A percentile compares a stretch with the other conserved stretches of the same genome.
These are phyloP conservation scores for Tamias sibiricus DNA, from an alignment of 2,113 vertebrate genomes.

Conservation along the genomic window DNA sequence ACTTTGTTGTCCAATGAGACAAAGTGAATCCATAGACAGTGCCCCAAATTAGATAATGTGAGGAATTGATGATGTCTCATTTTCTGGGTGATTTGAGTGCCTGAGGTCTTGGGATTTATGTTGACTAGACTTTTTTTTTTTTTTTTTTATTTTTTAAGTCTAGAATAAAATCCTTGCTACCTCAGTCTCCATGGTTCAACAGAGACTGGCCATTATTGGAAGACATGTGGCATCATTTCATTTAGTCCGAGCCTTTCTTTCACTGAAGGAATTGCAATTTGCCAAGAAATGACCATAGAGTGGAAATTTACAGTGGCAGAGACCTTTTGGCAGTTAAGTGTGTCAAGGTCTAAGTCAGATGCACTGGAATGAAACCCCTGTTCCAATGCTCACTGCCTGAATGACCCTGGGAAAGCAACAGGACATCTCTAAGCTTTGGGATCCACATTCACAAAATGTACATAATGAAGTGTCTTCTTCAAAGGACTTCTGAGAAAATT, in stretches of 20 bases:
- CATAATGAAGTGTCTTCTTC: background rate
- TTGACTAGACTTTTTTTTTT: slow-evolving; percentile 58
- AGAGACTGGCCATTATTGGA: slow-evolving; percentile 25
- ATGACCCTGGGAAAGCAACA: background rate
- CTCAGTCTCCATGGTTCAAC: background rate
- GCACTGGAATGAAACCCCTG: background rate
- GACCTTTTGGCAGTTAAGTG: slow-evolving; percentile 38
- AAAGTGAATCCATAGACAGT: background rate
- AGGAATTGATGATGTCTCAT: background rate
- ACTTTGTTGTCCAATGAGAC: slow-evolving; percentile 25
- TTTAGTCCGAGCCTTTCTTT: slow-evolving; percentile 45
- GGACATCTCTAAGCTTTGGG: background rate
- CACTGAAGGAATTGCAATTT: background rate
- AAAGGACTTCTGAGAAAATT: background rate
- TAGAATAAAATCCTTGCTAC: slow-evolving; percentile 57
- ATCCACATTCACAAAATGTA: background rate
- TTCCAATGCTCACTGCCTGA: background rate
- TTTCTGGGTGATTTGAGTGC: slow-evolving; percentile 61
- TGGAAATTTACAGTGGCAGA: slow-evolving; percentile 65
- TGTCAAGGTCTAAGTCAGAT: background rate
- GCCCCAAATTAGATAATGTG: slow-evolving; percentile 32
- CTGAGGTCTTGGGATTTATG: slow-evolving; percentile 41
- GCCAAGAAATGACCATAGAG: slow-evolving; percentile 67
- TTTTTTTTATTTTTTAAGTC: background rate
- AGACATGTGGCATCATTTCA: slow-evolving; percentile 45